phyloP scores from a whole-genome alignment of 2,888 invertebrate species.

The Helobdella robusta region DNA sequence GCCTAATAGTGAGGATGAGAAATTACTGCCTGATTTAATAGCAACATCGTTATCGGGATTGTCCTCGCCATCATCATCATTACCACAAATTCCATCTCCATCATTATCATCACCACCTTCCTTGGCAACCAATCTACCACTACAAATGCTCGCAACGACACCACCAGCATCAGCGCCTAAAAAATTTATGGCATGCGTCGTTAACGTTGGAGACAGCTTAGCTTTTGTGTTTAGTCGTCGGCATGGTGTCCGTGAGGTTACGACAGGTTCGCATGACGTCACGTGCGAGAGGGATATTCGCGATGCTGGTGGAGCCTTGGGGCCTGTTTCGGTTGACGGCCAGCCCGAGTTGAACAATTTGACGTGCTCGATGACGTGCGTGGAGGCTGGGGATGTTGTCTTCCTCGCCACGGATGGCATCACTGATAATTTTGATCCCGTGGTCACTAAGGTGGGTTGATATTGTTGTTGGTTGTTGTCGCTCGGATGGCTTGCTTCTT shows the following conservation, averaged over 20 bases:
- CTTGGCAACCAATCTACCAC: not conserved
- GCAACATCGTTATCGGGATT: not conserved
- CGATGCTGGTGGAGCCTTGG: constrained; percentile 76
- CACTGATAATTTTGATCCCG: constrained; percentile 82
- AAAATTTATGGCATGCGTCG: constrained; percentile 57
- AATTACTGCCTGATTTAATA: too few species aligned
- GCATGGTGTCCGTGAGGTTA: constrained; percentile 72
- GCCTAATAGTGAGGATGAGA: not conserved
- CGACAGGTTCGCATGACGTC: constrained; percentile 69
- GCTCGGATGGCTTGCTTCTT: not conserved
- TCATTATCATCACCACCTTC: constrained; percentile 20
- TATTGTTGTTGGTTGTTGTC: not conserved
- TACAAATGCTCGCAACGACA: not conserved
- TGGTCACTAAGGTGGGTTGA: constrained; percentile 67
- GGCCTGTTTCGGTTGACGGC: constrained; percentile 72
- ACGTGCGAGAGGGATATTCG: constrained; percentile 73
- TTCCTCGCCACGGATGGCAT: constrained; percentile 81
- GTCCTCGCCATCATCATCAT: not conserved
- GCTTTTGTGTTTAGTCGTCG: constrained; percentile 70
- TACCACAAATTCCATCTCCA: constrained; percentile 10
- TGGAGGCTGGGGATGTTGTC: constrained; percentile 70
- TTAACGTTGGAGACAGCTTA: constrained; percentile 78
- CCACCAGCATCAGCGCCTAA: not conserved
- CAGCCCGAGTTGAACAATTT: constrained; percentile 73
- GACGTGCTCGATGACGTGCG: constrained; percentile 70